Conservation (phyloP, 2,797 vertebrate genomes). For the Leptoclinus maculatus region DNA sequence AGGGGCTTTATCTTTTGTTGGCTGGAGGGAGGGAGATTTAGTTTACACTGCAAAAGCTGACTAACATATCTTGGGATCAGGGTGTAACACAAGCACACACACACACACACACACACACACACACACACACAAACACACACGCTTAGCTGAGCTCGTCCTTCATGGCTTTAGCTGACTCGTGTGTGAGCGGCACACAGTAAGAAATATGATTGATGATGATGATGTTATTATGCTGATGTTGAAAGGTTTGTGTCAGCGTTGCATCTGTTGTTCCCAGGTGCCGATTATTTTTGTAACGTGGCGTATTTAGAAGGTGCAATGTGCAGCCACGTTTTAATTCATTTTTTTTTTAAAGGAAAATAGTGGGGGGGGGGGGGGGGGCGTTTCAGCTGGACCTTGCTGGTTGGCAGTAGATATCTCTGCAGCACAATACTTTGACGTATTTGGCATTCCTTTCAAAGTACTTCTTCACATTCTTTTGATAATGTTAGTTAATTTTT, state of each 20-base stretch:
- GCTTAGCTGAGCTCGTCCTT: slow-evolving; percentile 35
- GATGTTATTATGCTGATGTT: slow-evolving; percentile 13
- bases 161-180: slow-evolving; percentile 35
- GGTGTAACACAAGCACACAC: slow-evolving; percentile 49
- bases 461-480: background rate
- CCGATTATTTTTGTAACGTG: background rate
- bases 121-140: slow-evolving; percentile 10
- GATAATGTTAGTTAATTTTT: too few relatives aligned
- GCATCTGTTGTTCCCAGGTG: slow-evolving; percentile 7
- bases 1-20: slow-evolving; percentile 67
- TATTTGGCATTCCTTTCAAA: too few relatives aligned
- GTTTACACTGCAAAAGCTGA: slow-evolving; percentile 73
- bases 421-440: too few relatives aligned
- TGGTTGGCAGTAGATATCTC: background rate
- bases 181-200: slow-evolving; percentile 20
- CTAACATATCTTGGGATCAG: slow-evolving; percentile 65
- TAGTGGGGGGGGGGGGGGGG: background rate
- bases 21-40: slow-evolving; percentile 46
- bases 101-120: slow-evolving; percentile 31
- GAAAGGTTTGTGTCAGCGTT: slow-evolving; percentile 10
- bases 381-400: background rate
- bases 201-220: slow-evolving; percentile 39
- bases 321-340: background rate
- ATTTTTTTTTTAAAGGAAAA: background rate
- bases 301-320: background rate